phyloP scores from a whole-genome alignment of 2,113 vertebrate species.

The Pseudopodoces humilis region DNA sequence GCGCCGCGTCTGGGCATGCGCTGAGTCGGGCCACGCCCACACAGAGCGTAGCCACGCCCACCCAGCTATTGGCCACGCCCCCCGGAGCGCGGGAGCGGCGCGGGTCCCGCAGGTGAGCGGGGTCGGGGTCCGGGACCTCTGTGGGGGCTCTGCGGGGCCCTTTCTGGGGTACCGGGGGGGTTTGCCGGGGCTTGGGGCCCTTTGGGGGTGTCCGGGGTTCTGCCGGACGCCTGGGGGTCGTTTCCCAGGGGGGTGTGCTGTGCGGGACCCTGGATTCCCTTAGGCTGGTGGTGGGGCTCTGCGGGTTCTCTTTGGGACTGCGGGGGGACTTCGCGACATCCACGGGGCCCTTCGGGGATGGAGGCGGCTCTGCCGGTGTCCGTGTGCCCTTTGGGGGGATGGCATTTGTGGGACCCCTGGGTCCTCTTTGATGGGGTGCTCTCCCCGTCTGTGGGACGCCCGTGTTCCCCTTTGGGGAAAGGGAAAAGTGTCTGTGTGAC shows the following conservation, averaged over 20 bases:
- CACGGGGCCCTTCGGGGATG: no score
- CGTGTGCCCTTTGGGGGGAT: background rate
- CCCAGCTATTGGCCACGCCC: background rate
- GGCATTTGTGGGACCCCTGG: background rate
- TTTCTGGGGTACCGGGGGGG: background rate
- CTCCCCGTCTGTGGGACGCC: background rate
- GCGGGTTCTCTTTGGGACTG: no score
- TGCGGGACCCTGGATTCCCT: no score
- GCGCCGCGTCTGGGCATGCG: background rate
- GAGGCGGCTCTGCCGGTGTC: background rate
- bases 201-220: no score
- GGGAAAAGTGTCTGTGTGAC: background rate
- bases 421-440: no score
- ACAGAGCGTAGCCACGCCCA: background rate
- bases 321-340: no score
- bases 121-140: accelerated
- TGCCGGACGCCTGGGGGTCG: background rate
- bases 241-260: background rate
- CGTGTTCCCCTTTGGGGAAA: no score
- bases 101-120: background rate
- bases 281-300: background rate
- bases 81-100: background rate
- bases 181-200: no score
- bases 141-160: no score
- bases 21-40: background rate